Base-by-base conservation (phyloP, 1,140 invertebrate genomes). In the Aleiodes sp. region DNA sequence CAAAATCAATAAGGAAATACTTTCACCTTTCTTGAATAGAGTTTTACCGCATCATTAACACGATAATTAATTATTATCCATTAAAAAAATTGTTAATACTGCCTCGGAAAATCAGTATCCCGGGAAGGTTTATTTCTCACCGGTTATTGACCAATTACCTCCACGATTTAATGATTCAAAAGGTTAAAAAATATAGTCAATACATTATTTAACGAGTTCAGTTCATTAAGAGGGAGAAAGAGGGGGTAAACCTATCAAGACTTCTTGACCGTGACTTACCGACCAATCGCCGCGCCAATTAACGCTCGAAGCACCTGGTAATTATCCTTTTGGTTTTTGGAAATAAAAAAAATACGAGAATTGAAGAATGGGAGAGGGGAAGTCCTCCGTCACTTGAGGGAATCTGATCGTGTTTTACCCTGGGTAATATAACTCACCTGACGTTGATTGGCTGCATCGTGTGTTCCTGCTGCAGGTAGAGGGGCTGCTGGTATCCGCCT, bases 401-500 rank as follows among this genome's bases (percentile, higher is more conserved):
- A 35, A 39, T 37, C 60, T 62, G 60, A 62, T 62, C 60, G 21
- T 21, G 31, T n/a, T n/a, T n/a, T n/a, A n/a, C 31, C n/a, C n/a
- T n/a, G 33, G 21, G 10, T 43, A 21, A n/a, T 59, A 64, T 33
- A 71, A 71, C 73, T 78, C 71, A 87, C 86, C 81, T 83, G 70
- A 85, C 84, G 68, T 79, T 84, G 70, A 86, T 85, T 46, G 80
- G 73, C 71, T 87, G 85, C 80, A 87, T 85, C 31, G 85, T 76
- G 73, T 87, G 85, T 63, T 87, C 85, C 70, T 87, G 85, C 33
- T 86, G 86, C 63, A 92, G 82, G 75, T 92, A 92, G 21, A 92
- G 80, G 21, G 91, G 90, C 80, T 92, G 91, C 75, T 92, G 91
- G 82, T 92, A 92, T 14, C 88, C 88, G 46, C 90, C 90, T 4